These are phyloP conservation scores for Bufo bufo DNA, from an alignment of 2,113 vertebrate genomes.

Conservation along the genomic window DNA sequence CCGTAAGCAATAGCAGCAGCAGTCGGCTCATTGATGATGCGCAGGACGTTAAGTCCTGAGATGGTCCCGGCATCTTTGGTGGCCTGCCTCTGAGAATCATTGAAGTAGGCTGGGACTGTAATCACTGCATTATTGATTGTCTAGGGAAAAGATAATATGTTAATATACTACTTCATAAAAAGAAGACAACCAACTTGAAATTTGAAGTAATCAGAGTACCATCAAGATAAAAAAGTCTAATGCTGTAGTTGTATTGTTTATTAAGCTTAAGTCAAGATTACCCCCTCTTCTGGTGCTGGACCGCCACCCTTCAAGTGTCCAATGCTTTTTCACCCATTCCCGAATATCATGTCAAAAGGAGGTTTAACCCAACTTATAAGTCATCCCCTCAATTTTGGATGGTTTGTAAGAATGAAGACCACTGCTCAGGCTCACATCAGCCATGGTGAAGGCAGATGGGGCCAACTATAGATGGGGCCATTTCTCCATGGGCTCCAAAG, in stretches of 20 bases:
- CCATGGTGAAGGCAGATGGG: neutral
- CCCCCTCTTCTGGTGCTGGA: neutral
- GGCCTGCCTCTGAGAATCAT: conserved; percentile 89
- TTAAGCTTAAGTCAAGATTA: too few species aligned
- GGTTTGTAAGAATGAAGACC: neutral
- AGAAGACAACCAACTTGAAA: neutral
- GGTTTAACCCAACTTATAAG: too few species aligned
- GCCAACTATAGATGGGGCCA: neutral
- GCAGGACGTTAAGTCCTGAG: conserved; percentile 84
- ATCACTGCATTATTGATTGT: conserved; percentile 83
- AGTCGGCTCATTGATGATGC: conserved; percentile 92
- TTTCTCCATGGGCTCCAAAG: neutral
- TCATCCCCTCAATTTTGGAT: too few species aligned
- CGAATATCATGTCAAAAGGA: neutral
- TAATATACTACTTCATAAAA: neutral
- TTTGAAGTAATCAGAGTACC: too few species aligned
- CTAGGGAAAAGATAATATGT: conserved; percentile 59
- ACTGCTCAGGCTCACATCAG: neutral
- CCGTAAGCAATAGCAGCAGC: conserved; percentile 93
- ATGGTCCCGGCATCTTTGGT: conserved; percentile 90
- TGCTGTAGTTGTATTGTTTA: too few species aligned
- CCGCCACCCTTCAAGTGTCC: neutral
- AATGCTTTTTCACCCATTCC: neutral
- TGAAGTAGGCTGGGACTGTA: conserved; percentile 91
- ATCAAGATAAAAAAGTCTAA: too few species aligned